Evolutionary conservation across 2,113 vertebrate species (phyloP).

Genomic region (Rhinolophus sinicus): DNA sequence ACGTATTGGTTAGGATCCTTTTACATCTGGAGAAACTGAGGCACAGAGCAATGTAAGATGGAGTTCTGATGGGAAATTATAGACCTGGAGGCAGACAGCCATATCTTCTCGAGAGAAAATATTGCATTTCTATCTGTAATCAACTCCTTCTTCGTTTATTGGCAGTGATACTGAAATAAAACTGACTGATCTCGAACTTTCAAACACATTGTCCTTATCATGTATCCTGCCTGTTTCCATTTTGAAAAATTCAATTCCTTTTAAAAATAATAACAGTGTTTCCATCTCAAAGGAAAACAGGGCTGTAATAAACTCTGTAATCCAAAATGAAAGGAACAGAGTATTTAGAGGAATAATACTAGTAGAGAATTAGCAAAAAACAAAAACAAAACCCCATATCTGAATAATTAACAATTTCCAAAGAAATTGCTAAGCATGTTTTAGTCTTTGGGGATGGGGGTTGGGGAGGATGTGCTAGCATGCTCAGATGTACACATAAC

Average conservation of each 20-base stretch:
- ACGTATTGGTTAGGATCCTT: not conserved
- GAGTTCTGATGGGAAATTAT: not conserved
- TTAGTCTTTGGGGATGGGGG: not conserved
- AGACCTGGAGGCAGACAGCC: not conserved
- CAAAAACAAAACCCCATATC: not conserved
- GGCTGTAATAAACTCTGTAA: not conserved
- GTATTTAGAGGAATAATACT: not conserved
- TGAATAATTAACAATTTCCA: constrained; percentile 7
- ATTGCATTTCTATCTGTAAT: not conserved
- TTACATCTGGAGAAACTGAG: not conserved
- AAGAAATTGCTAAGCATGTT: not conserved
- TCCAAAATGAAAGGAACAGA: not conserved
- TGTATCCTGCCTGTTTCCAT: not conserved
- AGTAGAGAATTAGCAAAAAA: not conserved
- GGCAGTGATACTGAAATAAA: not conserved
- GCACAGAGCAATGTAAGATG: not conserved
- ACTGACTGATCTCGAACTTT: not conserved
- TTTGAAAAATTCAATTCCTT: not conserved
- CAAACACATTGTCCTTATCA: not conserved
- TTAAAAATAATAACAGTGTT: not conserved
- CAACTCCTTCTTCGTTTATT: not conserved
- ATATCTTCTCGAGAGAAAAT: not conserved
- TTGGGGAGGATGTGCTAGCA: too few species aligned
- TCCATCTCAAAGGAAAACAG: constrained; percentile 13
- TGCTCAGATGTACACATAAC: not conserved